Base-by-base conservation (phyloP, 1,140 invertebrate species). In the Oryzaephilus surinamensis region DNA sequence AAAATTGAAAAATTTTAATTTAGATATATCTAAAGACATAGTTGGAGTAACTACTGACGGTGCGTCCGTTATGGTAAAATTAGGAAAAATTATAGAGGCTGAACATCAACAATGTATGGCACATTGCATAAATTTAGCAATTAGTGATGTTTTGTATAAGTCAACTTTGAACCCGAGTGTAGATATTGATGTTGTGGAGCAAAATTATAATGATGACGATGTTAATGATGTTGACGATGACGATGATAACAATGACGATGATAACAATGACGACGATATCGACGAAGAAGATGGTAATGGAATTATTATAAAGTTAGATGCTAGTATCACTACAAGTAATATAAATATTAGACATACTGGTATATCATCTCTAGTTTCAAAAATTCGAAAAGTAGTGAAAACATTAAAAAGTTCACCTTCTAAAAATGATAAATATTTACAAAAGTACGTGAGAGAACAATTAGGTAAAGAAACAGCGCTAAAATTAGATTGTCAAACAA, bases 231-330 rank as follows among this genome's bases (percentile, higher is more conserved):
- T 21, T 16, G 43, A 41, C 26, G 34, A 10, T 23, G 38, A 45
- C 14, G 32, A 27, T 41, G 21, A 35, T 19, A 20, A n/a, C n/a
- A n/a, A n/a, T n/a, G n/a, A n/a, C n/a, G n/a, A 36, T 27, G 41
- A 43, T 31, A 39, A 38, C 18, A 27, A 33, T 45, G 35, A 31
- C 41, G 33, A 37, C 27, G 35, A 38, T 43, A 39, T 32, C 36
- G 29, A 43, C 21, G 36, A 45, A 40, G 43, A 45, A 45, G 37
- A 35, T 45, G 43, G 37, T 40, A 33, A 45, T 41, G 37, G 43
- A 45, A 41, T 40, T 45, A 45, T 45, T 44, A 44, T 44, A 44
- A 36, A 38, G 42, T 44, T 44, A 44, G 42, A 39, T 44, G 37
- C 42, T 44, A 44, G 42, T 43, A 37, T 43, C 38, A 43, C 33